These are phyloP conservation scores for Tychaedon coryphoeus DNA, from an alignment of 2,113 vertebrate genomes.

Conservation along the genomic window DNA sequence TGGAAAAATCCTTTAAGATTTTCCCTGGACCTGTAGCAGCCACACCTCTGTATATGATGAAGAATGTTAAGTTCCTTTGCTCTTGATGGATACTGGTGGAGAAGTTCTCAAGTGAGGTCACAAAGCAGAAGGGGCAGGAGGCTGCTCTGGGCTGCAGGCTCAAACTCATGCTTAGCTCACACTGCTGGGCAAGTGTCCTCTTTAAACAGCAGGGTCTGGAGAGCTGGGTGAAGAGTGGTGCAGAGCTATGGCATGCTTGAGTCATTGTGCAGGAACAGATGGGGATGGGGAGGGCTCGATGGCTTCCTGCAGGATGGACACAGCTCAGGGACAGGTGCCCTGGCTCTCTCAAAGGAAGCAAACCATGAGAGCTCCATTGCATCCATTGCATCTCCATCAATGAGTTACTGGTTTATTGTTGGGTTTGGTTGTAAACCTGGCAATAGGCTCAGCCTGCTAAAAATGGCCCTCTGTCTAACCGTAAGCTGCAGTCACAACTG, in stretches of 20 bases:
- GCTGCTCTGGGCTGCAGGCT: background rate
- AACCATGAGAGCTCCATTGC: rapidly evolving
- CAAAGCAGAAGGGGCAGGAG: background rate
- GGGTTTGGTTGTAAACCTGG: background rate
- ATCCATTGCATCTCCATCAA: background rate
- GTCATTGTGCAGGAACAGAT: rapidly evolving
- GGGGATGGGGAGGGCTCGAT: background rate
- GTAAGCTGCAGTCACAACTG: background rate
- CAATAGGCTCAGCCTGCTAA: background rate
- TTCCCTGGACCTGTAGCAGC: too few relatives aligned
- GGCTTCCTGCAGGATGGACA: background rate
- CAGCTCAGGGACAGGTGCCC: too few relatives aligned
- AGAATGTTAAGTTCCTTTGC: background rate
- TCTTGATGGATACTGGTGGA: background rate
- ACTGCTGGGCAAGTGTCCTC: background rate
- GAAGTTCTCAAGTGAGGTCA: background rate
- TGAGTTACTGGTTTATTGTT: background rate
- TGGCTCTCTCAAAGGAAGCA: background rate
- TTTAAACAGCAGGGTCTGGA: background rate
- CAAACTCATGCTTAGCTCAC: rapidly evolving
- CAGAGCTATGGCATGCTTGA: background rate
- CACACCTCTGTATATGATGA: background rate
- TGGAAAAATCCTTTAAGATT: too few relatives aligned
- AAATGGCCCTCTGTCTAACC: background rate
- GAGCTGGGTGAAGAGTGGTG: rapidly evolving